phyloP scores from a whole-genome alignment of 2,797 vertebrate species.

The Rhinella marina region DNA sequence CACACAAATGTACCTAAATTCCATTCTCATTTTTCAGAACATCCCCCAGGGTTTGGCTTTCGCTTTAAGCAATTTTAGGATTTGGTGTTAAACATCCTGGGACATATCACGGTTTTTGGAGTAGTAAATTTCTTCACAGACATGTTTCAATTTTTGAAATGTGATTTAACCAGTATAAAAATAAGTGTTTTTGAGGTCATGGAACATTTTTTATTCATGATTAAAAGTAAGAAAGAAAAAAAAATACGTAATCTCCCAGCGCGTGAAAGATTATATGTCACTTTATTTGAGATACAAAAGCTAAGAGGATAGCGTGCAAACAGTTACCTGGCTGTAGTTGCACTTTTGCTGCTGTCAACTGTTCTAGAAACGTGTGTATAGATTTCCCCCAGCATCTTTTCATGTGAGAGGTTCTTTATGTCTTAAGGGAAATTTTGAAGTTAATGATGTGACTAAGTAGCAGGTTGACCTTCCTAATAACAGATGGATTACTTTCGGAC shows the following conservation, averaged over 20 bases:
- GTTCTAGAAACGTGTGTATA: conserved; percentile 63
- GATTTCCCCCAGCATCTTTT: conserved; percentile 70
- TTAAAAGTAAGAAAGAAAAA: conserved; percentile 10
- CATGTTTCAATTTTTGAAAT: conserved; percentile 18
- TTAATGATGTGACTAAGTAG: conserved; percentile 67
- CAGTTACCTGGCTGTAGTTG: conserved; percentile 65
- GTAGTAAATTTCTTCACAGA: conserved; percentile 26
- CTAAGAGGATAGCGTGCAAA: conserved; percentile 60
- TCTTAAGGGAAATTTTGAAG: conserved; percentile 66
- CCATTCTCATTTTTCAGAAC: conserved; percentile 30
- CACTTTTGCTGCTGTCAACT: conserved; percentile 59
- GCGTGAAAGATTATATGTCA: not conserved
- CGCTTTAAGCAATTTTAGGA: conserved; percentile 48
- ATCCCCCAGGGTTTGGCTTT: conserved; percentile 57
- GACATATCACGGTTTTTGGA: conserved; percentile 38
- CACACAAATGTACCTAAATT: conserved; percentile 62
- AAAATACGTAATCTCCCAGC: not conserved
- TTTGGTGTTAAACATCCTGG: conserved; percentile 49
- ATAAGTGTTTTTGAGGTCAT: not conserved
- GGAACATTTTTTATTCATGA: not conserved
- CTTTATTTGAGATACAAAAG: not conserved
- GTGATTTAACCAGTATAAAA: not conserved
- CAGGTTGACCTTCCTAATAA: conserved; percentile 70
- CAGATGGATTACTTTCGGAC: conserved; percentile 64
- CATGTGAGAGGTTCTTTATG: conserved; percentile 73